Percentiles rank a stretch among this genome's conserved stretches.
Conservation (phyloP, 53 echinoderm and acorn worm species). For the Patiria pectinifera region DNA sequence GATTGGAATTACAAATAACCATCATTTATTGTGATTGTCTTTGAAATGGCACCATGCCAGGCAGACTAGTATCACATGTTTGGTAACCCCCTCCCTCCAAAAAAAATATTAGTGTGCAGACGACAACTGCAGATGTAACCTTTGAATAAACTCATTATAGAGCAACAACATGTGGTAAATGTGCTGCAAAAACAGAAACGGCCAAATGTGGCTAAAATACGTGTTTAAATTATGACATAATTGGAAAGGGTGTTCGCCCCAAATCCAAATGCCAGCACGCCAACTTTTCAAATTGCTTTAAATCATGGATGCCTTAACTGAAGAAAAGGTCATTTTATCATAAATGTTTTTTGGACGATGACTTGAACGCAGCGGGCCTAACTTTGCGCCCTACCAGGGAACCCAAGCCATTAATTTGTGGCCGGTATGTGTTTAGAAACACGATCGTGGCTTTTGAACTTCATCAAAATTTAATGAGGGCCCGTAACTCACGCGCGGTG, state of each 20-base stretch:
- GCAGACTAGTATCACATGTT: no score
- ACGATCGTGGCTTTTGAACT: conserved; percentile 23
- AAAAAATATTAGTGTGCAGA: no score
- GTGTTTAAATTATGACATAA: background rate
- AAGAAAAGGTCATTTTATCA: background rate
- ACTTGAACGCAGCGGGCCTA: background rate
- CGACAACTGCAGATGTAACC: no score
- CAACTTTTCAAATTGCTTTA: background rate
- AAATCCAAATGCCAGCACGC: background rate
- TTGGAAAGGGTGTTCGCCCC: background rate
- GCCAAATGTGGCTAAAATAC: no score
- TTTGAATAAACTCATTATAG: no score
- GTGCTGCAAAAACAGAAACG: no score
- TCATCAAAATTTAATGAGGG: conserved; percentile 7
- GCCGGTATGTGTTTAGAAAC: conserved; percentile 18
- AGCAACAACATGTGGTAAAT: no score
- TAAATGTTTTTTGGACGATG: background rate
- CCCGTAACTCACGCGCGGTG: conserved; percentile 8
- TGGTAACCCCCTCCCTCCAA: no score
- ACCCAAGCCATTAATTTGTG: background rate
- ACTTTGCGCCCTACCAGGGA: background rate
- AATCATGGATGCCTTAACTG: background rate
- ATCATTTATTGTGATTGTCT: no score
- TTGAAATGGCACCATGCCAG: no score
- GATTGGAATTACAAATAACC: no score